Percentiles rank a stretch among this genome's conserved stretches.
These are phyloP conservation scores for Machimus rusticus DNA, from an alignment of 2,888 invertebrate genomes.

Conservation along the genomic window DNA sequence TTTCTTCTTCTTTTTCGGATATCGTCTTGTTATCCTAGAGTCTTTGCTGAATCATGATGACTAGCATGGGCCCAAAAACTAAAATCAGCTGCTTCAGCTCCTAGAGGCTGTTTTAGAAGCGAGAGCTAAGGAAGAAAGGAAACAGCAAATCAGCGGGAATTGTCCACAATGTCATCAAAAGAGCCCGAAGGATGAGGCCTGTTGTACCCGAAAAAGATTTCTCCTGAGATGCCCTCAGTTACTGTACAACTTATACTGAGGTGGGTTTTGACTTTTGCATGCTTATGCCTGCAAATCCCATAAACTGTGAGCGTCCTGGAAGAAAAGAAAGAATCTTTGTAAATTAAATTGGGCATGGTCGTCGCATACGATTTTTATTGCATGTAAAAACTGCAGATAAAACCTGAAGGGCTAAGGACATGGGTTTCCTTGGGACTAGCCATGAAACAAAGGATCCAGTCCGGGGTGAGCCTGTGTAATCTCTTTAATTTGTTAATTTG, in stretches of 20 bases:
- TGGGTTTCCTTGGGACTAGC: not conserved
- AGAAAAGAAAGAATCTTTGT: constrained; percentile 14
- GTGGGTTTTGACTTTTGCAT: not conserved
- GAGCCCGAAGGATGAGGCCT: not conserved
- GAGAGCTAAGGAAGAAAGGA: constrained; percentile 2
- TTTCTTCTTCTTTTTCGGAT: not conserved
- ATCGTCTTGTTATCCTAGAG: constrained; percentile 2
- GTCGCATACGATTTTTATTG: constrained; percentile 3
- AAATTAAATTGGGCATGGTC: not conserved
- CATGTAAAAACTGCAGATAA: constrained; percentile 9
- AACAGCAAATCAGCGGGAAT: constrained; percentile 39
- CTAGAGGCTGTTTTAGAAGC: not conserved
- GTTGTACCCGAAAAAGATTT: not conserved
- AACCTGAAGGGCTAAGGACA: not conserved
- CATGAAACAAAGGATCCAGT: constrained; percentile 15
- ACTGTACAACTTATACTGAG: not conserved
- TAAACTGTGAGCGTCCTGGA: constrained; percentile 9
- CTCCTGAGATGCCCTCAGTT: not conserved
- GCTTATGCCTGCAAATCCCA: not conserved
- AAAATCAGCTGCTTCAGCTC: constrained; percentile 30
- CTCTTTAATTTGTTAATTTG: constrained; percentile 43
- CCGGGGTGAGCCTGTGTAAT: constrained; percentile 23
- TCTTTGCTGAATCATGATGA: constrained; percentile 43
- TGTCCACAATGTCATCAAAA: not conserved
- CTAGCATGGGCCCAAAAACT: not conserved